phyloP scores from a whole-genome alignment of 2,113 vertebrate species.

The Hippotragus niger region DNA sequence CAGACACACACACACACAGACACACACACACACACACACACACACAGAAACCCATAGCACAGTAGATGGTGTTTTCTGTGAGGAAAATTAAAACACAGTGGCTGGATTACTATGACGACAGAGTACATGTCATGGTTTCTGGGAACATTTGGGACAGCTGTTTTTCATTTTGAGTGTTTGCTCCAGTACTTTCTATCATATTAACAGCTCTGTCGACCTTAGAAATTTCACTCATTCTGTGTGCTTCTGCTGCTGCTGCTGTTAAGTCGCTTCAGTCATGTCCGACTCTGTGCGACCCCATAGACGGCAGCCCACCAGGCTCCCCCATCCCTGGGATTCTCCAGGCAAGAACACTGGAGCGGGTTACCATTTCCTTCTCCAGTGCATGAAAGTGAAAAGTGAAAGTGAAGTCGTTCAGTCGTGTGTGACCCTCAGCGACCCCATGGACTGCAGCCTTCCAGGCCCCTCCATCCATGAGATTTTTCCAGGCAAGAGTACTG shows the following conservation, averaged over 20 bases:
- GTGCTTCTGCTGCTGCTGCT: neutral
- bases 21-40: neutral
- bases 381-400: too few species aligned
- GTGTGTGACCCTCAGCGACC: rapidly evolving
- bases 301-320: too few species aligned
- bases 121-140: neutral
- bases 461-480: too few species aligned
- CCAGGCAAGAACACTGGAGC: too few species aligned
- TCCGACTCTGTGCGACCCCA: too few species aligned
- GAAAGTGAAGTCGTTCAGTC: too few species aligned
- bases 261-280: too few species aligned
- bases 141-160: neutral
- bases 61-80: neutral
- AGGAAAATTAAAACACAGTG: conserved; percentile 43
- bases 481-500: too few species aligned
- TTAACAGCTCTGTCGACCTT: neutral
- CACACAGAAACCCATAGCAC: neutral
- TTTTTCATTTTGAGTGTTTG: conserved; percentile 46
- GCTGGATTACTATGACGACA: conserved; percentile 37
- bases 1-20: neutral
- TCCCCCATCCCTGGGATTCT: too few species aligned
- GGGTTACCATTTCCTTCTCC: too few species aligned
- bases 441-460: too few species aligned
- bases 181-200: conserved; percentile 16
- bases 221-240: neutral